Percentiles rank a stretch among this genome's conserved stretches.
phyloP scores from a whole-genome alignment of 2,888 invertebrate species.

The Philopedon plagiatum region DNA sequence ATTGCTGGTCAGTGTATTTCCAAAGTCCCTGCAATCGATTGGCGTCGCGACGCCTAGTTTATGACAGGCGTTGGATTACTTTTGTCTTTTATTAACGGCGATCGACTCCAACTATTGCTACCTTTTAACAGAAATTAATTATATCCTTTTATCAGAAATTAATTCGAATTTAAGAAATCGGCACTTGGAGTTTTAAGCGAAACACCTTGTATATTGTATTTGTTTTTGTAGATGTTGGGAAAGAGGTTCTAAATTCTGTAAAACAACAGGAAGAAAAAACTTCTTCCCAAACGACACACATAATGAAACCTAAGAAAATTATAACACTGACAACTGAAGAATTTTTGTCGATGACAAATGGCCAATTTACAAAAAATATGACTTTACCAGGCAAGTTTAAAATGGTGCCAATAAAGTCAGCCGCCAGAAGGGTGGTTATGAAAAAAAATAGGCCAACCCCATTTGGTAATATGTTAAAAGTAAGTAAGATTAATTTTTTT shows the following conservation, averaged over 20 bases:
- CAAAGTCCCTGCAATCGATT: no score
- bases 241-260: slow-evolving; percentile 78
- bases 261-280: slow-evolving; percentile 64
- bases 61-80: no score
- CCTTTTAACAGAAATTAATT: no score
- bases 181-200: no score
- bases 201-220: no score
- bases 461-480: slow-evolving; percentile 53
- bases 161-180: no score
- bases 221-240: slow-evolving; percentile 78
- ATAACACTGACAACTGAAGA: slow-evolving; percentile 72
- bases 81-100: no score
- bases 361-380: slow-evolving; percentile 37
- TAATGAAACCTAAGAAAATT: slow-evolving; percentile 66
- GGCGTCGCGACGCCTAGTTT: no score
- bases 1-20: no score
- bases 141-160: no score
- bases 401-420: slow-evolving; percentile 56
- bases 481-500: slow-evolving; percentile 37
- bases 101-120: no score
- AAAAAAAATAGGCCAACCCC: slow-evolving; percentile 63
- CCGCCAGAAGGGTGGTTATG: slow-evolving; percentile 64
- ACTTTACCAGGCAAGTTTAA: slow-evolving; percentile 54
- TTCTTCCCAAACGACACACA: slow-evolving; percentile 12
- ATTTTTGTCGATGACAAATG: slow-evolving; percentile 64